These are phyloP conservation scores for Tholera decimalis DNA, from an alignment of 2,888 invertebrate species.

Conservation along the genomic window DNA sequence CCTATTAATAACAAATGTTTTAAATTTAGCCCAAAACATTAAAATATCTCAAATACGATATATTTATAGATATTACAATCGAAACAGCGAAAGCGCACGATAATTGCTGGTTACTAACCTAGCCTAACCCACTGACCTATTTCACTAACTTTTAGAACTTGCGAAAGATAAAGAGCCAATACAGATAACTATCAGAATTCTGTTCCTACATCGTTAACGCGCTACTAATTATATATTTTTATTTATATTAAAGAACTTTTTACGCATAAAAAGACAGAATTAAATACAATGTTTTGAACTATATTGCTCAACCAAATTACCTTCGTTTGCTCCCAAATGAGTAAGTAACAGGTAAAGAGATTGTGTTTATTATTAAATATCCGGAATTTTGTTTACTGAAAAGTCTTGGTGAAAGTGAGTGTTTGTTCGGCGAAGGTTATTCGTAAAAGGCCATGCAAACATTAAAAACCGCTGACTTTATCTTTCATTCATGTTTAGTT, in stretches of 20 bases:
- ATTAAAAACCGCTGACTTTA: slow-evolving; percentile 62
- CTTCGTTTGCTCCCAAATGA: slow-evolving; percentile 78
- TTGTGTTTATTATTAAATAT: slow-evolving; percentile 77
- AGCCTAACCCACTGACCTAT: slow-evolving; percentile 54
- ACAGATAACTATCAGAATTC: slow-evolving; percentile 42
- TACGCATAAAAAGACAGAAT: slow-evolving; percentile 21
- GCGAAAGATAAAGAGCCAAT: slow-evolving; percentile 53
- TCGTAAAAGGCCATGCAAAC: slow-evolving; percentile 72
- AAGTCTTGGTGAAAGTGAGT: slow-evolving; percentile 83
- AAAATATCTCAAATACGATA: slow-evolving; percentile 19
- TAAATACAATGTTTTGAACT: slow-evolving; percentile 50
- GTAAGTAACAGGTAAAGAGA: slow-evolving; percentile 80
- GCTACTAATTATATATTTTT: slow-evolving; percentile 27
- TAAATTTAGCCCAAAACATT: not conserved
- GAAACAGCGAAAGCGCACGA: slow-evolving; percentile 26
- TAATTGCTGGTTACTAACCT: slow-evolving; percentile 46
- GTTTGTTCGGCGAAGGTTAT: slow-evolving; percentile 77
- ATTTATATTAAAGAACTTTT: slow-evolving; percentile 20
- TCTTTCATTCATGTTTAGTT: slow-evolving; percentile 63
- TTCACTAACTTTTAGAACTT: slow-evolving; percentile 57
- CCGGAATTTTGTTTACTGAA: slow-evolving; percentile 84
- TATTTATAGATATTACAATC: slow-evolving; percentile 29
- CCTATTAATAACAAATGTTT: not conserved
- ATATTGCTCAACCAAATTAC: slow-evolving; percentile 75
- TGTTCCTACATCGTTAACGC: slow-evolving; percentile 35